These are phyloP conservation scores for Metacarcinus magister DNA, from an alignment of 2,888 invertebrate species.

Conservation along the genomic window DNA sequence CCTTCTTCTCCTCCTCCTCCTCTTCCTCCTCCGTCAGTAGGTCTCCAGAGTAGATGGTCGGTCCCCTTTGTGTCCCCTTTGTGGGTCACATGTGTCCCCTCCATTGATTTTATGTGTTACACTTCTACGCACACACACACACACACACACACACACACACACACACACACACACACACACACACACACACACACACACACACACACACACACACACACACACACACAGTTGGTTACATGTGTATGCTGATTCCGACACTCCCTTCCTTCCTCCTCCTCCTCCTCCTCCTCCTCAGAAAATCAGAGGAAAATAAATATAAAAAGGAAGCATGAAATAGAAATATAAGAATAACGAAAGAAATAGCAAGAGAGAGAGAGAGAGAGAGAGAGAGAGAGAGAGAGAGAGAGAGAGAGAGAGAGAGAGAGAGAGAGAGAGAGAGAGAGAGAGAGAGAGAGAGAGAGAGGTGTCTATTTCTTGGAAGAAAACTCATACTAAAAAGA, in stretches of 20 bases:
- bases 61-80: not conserved
- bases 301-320: not conserved
- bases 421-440: not conserved
- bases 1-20: not conserved
- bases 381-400: constrained; percentile 47
- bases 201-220: no score
- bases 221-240: constrained; percentile 15
- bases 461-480: not conserved
- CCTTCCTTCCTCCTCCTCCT: not conserved
- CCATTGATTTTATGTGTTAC: constrained; percentile 10
- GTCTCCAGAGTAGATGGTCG: not conserved
- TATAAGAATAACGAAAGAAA: no score
- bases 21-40: not conserved
- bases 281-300: not conserved
- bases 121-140: constrained; percentile 46
- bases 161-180: constrained; percentile 47
- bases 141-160: constrained; percentile 57
- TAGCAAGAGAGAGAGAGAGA: not conserved
- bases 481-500: not conserved
- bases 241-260: not conserved
- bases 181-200: not conserved
- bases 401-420: constrained; percentile 42
- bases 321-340: no score
- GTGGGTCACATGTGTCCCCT: not conserved
- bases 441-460: not conserved